Base-by-base conservation (phyloP, 2,888 invertebrate species). In the Cryptus viduatorius region DNA sequence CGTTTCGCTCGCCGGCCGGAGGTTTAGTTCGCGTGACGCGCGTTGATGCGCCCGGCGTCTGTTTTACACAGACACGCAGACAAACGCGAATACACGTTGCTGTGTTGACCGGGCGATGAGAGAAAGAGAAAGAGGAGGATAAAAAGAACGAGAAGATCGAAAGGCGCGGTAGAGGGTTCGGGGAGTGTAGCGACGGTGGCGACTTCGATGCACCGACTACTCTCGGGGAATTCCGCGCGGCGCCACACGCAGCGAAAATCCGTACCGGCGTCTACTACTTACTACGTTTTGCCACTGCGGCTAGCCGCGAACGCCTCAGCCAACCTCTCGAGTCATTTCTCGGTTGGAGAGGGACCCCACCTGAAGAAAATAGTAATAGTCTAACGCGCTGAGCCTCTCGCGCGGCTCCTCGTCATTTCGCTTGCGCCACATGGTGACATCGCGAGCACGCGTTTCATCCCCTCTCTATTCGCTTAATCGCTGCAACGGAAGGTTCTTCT, bases 201-300 rank as follows among this genome's bases (percentile, higher is more conserved):
- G 83, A 71, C 64, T 78, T 59, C 93, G 91, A 86, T 94, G 94
- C 94, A 94, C 94, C 94, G 91, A 94, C 94, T 94, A 94, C 94
- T 94, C 94, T 94, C 94, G 93, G 93, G 61, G 94, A 93, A 94
- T 94, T 95, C 94, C 94, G 80, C 59, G 83, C 85, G 95, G 95
- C 95, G 95, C 95, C 95, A 95, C 95, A 94, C 93, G 93, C 94
- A 94, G 85, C 83, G 81, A 83, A 84, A 86, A 81, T 93, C 94
- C 93, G 69, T 73, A 79, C 79, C 82, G 82, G 82, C 71, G 82
- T 84, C 84, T 31, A 29, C 14, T 61, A 31, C 61, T n/a, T 84
- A 73, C 79, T 67, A 31, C 29, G 94, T 94, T 95, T 79, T 76
- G 59, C 19, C 75, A 71, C 81, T 61, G 46, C 61, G 46, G 19